phyloP scores from a whole-genome alignment of 2,797 vertebrate genomes.

The Siniperca undulata region DNA sequence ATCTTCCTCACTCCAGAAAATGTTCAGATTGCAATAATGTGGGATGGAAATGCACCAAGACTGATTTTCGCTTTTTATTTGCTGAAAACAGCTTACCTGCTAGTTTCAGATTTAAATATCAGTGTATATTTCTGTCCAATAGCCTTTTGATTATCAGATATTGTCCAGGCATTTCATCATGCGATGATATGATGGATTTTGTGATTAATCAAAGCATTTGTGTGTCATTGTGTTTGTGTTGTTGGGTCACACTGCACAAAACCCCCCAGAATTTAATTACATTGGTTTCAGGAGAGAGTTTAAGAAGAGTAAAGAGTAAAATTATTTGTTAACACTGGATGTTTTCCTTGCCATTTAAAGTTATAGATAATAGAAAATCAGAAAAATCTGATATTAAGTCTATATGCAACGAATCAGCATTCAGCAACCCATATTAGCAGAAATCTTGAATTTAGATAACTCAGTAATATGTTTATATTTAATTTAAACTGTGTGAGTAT shows the following conservation, averaged over 20 bases:
- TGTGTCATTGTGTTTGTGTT: neutral
- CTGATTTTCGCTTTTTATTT: neutral
- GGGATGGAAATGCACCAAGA: constrained; percentile 9
- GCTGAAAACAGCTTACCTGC: neutral
- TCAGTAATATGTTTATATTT: neutral
- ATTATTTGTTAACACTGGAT: neutral
- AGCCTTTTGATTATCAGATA: neutral
- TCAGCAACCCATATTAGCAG: neutral
- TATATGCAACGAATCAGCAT: neutral
- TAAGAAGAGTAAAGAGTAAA: neutral
- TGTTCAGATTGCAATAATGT: neutral
- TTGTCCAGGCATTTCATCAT: neutral
- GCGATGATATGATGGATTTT: neutral
- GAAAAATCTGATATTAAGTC: neutral
- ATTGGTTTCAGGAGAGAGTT: neutral
- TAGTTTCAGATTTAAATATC: neutral
- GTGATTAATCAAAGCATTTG: neutral
- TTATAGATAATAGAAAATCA: neutral
- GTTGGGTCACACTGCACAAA: neutral
- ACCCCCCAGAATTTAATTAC: neutral
- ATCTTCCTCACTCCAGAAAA: neutral
- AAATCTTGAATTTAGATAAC: neutral
- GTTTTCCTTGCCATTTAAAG: neutral
- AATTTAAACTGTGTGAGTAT: neutral
- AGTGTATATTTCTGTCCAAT: neutral